These are phyloP conservation scores for Drosophila niveifrons DNA, from an alignment of 2,888 invertebrate species.

Conservation along the genomic window DNA sequence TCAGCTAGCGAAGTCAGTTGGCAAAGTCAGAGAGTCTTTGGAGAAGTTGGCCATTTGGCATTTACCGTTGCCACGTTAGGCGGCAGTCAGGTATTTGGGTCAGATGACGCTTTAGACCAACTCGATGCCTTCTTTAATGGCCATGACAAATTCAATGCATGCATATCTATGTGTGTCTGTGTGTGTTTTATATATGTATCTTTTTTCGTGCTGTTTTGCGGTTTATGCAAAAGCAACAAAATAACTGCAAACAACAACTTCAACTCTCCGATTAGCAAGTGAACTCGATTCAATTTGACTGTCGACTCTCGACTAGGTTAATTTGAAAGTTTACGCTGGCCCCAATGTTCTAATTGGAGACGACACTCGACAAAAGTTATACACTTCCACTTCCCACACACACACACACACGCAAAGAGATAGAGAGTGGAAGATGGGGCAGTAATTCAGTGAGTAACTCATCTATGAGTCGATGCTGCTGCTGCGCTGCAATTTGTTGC, in stretches of 20 bases:
- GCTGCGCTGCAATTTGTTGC: constrained; percentile 34
- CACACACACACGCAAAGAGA: constrained; percentile 5
- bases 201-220: constrained; percentile 17
- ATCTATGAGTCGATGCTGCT: background rate
- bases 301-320: constrained; percentile 48
- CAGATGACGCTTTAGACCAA: constrained; percentile 49
- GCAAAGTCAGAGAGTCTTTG: constrained; percentile 1
- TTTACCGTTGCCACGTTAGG: constrained; percentile 42
- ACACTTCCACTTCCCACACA: constrained; percentile 27
- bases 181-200: constrained; percentile 1
- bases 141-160: constrained; percentile 51
- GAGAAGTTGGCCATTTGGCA: constrained; percentile 61
- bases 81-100: constrained; percentile 75
- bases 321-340: constrained; percentile 69
- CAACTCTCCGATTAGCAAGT: constrained; percentile 20
- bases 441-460: constrained; percentile 31
- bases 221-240: constrained; percentile 37
- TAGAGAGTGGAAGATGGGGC: background rate
- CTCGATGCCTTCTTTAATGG: constrained; percentile 51
- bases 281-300: constrained; percentile 17
- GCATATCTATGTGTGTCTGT: too few species aligned
- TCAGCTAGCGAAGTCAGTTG: background rate
- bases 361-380: constrained; percentile 30
- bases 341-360: constrained; percentile 69
- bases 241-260: constrained; percentile 1